Percentiles rank a stretch among this genome's conserved stretches.
phyloP scores from a whole-genome alignment of 2,888 invertebrate species.

The Idaea dimidiata region DNA sequence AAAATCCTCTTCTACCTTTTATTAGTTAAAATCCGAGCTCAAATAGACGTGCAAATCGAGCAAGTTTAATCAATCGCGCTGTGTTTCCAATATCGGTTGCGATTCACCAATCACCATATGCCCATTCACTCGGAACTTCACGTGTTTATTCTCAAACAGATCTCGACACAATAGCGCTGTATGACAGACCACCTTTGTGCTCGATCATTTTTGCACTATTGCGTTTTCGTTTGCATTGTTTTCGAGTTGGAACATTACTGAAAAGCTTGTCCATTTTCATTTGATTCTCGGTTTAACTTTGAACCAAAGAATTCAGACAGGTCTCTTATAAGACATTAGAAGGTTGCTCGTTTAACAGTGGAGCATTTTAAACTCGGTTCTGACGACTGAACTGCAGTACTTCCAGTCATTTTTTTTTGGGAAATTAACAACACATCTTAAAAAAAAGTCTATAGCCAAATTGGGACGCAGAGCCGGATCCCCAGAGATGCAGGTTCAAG shows the following conservation, averaged over 20 bases:
- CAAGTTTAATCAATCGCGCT: conserved; percentile 8
- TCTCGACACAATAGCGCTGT: conserved; percentile 34
- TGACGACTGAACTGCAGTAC: too few species aligned
- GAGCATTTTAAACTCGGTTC: too few species aligned
- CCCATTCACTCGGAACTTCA: conserved; percentile 30
- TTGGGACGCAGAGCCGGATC: too few species aligned
- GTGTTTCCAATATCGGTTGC: conserved; percentile 16
- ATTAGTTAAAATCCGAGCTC: conserved; percentile 10
- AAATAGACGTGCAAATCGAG: conserved; percentile 3
- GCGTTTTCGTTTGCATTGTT: conserved; percentile 4
- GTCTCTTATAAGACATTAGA: too few species aligned
- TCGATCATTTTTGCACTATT: conserved; percentile 17
- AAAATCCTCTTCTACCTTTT: neutral
- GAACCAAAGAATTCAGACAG: too few species aligned
- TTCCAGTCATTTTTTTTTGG: too few species aligned
- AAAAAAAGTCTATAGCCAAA: too few species aligned
- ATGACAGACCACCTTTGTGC: conserved; percentile 33
- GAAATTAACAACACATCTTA: too few species aligned
- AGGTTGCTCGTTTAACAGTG: too few species aligned
- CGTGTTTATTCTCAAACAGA: conserved; percentile 45
- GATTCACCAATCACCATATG: conserved; percentile 10
- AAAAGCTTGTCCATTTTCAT: neutral
- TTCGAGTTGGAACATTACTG: neutral
- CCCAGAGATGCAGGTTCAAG: too few species aligned
- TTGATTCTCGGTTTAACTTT: neutral